Base-by-base conservation (phyloP, 30 jellyfish, hydroid and myxozoan species). In the Aurelia sp. region DNA sequence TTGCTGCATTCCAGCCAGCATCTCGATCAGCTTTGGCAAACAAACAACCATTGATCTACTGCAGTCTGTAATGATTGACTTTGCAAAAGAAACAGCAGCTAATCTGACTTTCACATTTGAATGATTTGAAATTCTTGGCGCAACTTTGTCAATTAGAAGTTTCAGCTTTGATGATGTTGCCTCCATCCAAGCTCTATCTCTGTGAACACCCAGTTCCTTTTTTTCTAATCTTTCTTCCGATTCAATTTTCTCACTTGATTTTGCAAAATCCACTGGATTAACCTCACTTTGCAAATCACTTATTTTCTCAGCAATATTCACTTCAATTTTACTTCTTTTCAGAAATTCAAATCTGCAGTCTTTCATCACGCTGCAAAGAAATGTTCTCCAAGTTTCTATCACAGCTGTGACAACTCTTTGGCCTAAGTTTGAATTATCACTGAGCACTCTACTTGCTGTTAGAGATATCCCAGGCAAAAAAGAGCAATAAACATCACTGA, bases 391-490 rank as follows among this genome's bases (percentile, higher is more conserved):
- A 5, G 93, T 62, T 20, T 76, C 84, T 31, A 88, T 40, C 16
- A 84, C 83, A 19, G 75, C 59, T 30, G 74, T 24, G 2, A 75
- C 22, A 53, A 87, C 67, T 44, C 52, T 67, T 47, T 87, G 97
- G 11, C 88, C 86, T 60, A 67, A 70, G 69, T 92, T 84, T 8
- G 89, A 55, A n/a, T 80, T 41, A 17, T 84, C 82, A 12, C 41
- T 20, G 0, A 92, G 31, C 24, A 81, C 51, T 44, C 90, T 67
- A 64, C 91, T 81, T 0, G 88, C 72, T 38, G 90, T 0, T 52
- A 84, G 44, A 8, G 97, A 73, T 15, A 88, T 88, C 11, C 98
- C 98, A 50, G 98, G 98, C 4, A 87, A 78, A 63, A 92, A 92
- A 3, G 96, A 74, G 52, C 96, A 81, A 61, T 66, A 79, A 3